Base-by-base conservation (phyloP, 2,888 invertebrate genomes). In the Xylota sylvarum region DNA sequence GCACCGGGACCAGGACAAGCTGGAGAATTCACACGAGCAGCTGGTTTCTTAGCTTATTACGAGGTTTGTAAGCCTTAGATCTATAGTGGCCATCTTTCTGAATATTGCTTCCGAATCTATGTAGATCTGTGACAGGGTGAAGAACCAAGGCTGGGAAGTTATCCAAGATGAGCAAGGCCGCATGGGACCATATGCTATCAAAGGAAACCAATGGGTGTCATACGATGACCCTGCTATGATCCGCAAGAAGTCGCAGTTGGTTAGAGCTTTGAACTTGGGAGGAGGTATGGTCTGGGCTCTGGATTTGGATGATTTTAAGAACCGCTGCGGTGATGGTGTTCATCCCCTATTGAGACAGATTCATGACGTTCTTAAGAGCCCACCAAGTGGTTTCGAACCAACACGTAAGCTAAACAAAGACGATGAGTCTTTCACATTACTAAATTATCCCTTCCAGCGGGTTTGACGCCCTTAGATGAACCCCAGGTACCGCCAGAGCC, bases 221-320 rank as follows among this genome's bases (percentile, higher is more conserved):
- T 98, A 94, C 89, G 98, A 98, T 90, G 97, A 98, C 90, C 93
- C 94, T 7, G 95, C 95, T 37, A 97, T 96, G 93, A 95, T 98
- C 52, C 94, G 94, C 84, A 94, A 94, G 88, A 98, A 98, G 93
- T 96, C 97, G 0, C 95, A 97, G 89, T 96, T 95, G 89, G 95
- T 97, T 40, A 94, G 96, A 84, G 94, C 95, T 12, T 93, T 97
- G 92, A 94, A 95, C 85, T 94, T 98, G 17, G 97, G 96, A 12
- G 97, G 97, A 78, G 97, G 97, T 17, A 97, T 97, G 97, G 95
- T 97, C 52, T 97, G 97, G 97, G 97, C 97, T 0, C 93, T 97
- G 40, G 97, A 97, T 93, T 94, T 97, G 88, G 97, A 98, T 89
- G 97, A 98, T 92, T 97, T 97, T 90, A 95, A 94, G 87, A 95